Conservation (phyloP, 1,140 invertebrate genomes). For the Octopus bimaculoides region DNA sequence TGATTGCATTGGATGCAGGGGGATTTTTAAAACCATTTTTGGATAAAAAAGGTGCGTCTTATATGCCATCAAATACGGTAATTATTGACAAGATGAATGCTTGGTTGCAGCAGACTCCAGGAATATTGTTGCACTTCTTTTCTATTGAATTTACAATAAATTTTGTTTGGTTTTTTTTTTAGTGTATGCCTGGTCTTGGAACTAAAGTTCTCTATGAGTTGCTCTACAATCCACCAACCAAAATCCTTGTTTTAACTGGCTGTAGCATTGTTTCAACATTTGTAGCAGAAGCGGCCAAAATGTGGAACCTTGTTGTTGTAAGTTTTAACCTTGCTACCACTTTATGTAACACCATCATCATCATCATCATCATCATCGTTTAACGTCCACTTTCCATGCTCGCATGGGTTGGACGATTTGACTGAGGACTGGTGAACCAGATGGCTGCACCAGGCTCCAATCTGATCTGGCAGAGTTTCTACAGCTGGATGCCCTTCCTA, state of each 20-base stretch:
- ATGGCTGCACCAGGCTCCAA: no score
- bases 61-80: not conserved
- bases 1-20: no score
- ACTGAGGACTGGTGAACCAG: no score
- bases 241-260: constrained; percentile 88
- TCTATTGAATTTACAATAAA: not conserved
- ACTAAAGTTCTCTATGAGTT: constrained; percentile 98
- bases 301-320: constrained; percentile 99
- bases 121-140: not conserved
- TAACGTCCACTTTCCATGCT: no score
- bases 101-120: not conserved
- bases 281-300: constrained; percentile 97
- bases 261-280: constrained; percentile 99
- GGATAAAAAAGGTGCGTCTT: not conserved
- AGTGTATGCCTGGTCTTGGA: constrained; percentile 97
- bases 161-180: constrained; percentile 47
- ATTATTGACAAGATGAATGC: not conserved
- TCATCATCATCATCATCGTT: no score
- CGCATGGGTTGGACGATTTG: no score
- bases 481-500: no score
- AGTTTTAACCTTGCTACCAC: constrained; percentile 53
- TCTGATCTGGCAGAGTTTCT: no score
- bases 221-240: constrained; percentile 85
- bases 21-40: not conserved
- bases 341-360: no score